These are phyloP conservation scores for Amitus sp. DNA, from an alignment of 2,888 invertebrate species.

Conservation along the genomic window DNA sequence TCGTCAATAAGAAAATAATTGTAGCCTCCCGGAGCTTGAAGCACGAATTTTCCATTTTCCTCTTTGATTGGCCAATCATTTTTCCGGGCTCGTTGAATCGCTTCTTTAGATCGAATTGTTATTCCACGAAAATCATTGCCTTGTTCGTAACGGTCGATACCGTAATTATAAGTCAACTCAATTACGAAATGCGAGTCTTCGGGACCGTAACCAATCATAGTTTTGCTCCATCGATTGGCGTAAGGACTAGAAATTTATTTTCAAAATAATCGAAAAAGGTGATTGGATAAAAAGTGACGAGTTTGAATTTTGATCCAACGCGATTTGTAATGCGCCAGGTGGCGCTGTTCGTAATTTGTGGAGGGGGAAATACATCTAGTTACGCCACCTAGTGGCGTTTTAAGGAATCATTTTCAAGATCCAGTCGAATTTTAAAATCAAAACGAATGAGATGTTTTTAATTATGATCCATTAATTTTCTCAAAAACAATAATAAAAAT, in stretches of 20 bases:
- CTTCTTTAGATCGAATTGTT: slow-evolving; percentile 82
- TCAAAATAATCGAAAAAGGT: background rate
- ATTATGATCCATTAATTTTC: too few species aligned
- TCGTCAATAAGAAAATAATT: slow-evolving; percentile 83
- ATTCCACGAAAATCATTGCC: slow-evolving; percentile 94
- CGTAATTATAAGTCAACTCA: slow-evolving; percentile 98
- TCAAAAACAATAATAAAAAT: too few species aligned
- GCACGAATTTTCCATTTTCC: slow-evolving; percentile 71
- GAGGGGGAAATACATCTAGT: too few species aligned
- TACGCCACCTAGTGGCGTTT: too few species aligned
- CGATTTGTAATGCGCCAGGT: too few species aligned
- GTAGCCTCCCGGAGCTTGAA: slow-evolving; percentile 93
- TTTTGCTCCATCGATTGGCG: slow-evolving; percentile 98
- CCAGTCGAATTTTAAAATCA: too few species aligned
- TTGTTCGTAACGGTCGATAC: slow-evolving; percentile 83
- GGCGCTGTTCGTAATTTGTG: too few species aligned
- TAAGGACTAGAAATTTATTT: slow-evolving; percentile 79
- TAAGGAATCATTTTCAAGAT: too few species aligned
- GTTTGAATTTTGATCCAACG: too few species aligned
- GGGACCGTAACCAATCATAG: slow-evolving; percentile 98
- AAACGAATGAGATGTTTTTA: too few species aligned
- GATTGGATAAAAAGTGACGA: too few species aligned
- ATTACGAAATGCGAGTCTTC: slow-evolving; percentile 95
- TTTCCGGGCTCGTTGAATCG: slow-evolving; percentile 77
- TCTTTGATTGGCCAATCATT: slow-evolving; percentile 79